A percentile compares a stretch with the other conserved stretches of the same genome.
Conservation (phyloP, 2,888 invertebrate genomes). For the Drosophila yooni region DNA sequence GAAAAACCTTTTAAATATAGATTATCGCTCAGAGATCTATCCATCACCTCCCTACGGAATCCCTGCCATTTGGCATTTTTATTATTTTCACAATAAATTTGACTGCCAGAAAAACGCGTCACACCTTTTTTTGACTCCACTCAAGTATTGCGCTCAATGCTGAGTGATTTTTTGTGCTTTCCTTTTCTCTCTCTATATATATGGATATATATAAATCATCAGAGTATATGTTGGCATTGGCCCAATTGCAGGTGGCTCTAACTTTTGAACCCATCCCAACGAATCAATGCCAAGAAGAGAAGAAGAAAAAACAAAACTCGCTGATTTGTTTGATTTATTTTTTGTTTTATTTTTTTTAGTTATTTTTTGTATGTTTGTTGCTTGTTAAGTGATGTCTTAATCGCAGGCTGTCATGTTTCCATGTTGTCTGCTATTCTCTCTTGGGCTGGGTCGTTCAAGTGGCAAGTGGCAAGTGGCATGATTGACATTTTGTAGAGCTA, state of each 20-base stretch:
- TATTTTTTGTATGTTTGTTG: slow-evolving; percentile 4
- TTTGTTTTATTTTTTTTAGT: not conserved
- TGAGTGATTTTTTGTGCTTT: slow-evolving; percentile 42
- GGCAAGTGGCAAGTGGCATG: slow-evolving; percentile 28
- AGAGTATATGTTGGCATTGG: slow-evolving; percentile 64
- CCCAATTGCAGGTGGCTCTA: slow-evolving; percentile 72
- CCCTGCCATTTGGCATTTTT: slow-evolving; percentile 36
- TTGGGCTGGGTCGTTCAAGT: slow-evolving; percentile 40
- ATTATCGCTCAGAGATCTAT: slow-evolving; percentile 31
- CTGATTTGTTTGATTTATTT: slow-evolving; percentile 60
- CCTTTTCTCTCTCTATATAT: slow-evolving; percentile 5
- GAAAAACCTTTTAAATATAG: slow-evolving; percentile 54
- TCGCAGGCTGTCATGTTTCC: slow-evolving; percentile 68
- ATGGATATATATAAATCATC: not conserved
- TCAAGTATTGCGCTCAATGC: slow-evolving; percentile 42
- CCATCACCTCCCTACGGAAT: slow-evolving; percentile 14
- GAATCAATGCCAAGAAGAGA: slow-evolving; percentile 33
- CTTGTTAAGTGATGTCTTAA: slow-evolving; percentile 53
- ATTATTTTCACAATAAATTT: slow-evolving; percentile 57
- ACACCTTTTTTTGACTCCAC: slow-evolving; percentile 48
- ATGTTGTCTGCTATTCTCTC: slow-evolving; percentile 27
- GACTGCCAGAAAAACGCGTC: slow-evolving; percentile 66
- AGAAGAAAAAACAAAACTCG: not conserved
- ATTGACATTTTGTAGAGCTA: slow-evolving; percentile 47
- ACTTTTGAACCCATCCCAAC: slow-evolving; percentile 50